Conservation (phyloP, 2,113 vertebrate genomes). For the Syngnathus typhle region DNA sequence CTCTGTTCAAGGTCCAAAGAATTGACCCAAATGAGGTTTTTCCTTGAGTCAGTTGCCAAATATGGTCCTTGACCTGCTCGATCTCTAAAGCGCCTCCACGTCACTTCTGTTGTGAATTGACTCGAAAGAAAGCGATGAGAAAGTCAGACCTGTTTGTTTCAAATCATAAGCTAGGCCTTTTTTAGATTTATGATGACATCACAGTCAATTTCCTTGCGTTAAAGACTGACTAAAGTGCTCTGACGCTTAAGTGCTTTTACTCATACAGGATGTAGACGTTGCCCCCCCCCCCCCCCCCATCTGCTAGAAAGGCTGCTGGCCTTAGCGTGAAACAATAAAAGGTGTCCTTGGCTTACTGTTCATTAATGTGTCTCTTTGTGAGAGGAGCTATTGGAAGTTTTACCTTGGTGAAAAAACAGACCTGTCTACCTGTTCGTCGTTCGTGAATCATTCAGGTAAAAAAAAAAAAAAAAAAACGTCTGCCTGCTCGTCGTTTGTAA, state of each 20-base stretch:
- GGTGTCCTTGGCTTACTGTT: background rate
- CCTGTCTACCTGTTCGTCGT: slow-evolving; percentile 30
- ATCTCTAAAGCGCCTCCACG: too few species aligned
- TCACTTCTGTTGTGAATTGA: background rate
- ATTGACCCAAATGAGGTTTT: background rate
- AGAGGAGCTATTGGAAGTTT: slow-evolving; percentile 11
- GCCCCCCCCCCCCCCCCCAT: slow-evolving; percentile 29
- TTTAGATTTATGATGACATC: background rate
- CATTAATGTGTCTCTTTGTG: background rate
- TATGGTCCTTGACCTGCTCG: background rate
- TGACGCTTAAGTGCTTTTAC: slow-evolving; percentile 44
- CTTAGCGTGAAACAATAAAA: background rate
- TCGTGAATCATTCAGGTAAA: slow-evolving; percentile 49
- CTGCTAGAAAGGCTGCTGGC: slow-evolving; percentile 22
- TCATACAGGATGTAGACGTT: slow-evolving; percentile 49
- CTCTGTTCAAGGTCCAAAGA: background rate
- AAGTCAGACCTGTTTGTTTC: background rate
- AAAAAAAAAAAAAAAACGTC: background rate
- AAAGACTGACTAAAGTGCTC: slow-evolving; percentile 45
- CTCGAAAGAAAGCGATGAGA: background rate
- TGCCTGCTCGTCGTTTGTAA: too few species aligned
- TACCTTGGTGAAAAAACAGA: slow-evolving; percentile 23
- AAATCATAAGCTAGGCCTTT: slow-evolving; percentile 22
- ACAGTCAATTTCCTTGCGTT: slow-evolving; percentile 34
- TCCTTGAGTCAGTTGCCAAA: background rate